Conservation (phyloP, 2,113 vertebrate genomes). For the Pipra filicauda region DNA sequence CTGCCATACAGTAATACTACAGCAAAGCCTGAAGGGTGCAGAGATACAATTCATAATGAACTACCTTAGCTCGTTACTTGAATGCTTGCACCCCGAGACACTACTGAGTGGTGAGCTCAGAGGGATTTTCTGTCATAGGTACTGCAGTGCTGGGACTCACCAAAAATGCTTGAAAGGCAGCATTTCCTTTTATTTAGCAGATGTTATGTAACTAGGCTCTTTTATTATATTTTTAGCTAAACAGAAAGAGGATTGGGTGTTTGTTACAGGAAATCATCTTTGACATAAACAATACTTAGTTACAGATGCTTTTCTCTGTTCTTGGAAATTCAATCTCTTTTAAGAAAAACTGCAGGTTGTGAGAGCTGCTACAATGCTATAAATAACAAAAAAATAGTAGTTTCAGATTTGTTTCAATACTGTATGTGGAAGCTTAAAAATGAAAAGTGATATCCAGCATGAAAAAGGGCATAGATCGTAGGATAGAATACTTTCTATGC, state of each 20-base stretch:
- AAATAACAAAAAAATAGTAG: constrained; percentile 24
- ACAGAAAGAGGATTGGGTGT: background rate
- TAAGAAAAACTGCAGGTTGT: constrained; percentile 18
- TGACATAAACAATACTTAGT: constrained; percentile 10
- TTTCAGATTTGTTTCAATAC: background rate
- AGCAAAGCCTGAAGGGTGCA: background rate
- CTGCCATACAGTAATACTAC: background rate
- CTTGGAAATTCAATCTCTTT: constrained; percentile 7
- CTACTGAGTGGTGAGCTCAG: background rate
- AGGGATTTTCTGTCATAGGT: background rate
- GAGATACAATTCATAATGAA: background rate
- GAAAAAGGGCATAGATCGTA: background rate
- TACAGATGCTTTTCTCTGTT: background rate
- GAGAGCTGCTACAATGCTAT: background rate
- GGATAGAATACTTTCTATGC: background rate
- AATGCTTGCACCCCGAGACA: background rate
- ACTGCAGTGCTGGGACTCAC: background rate
- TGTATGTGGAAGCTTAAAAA: background rate
- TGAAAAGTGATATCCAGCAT: background rate
- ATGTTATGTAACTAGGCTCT: background rate
- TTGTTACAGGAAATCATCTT: constrained; percentile 34
- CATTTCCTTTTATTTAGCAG: background rate
- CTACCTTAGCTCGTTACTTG: background rate
- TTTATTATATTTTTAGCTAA: constrained; percentile 22
- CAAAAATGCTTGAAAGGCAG: background rate